These are phyloP conservation scores for Apis laboriosa DNA, from an alignment of 1,140 invertebrate genomes.

Conservation along the genomic window DNA sequence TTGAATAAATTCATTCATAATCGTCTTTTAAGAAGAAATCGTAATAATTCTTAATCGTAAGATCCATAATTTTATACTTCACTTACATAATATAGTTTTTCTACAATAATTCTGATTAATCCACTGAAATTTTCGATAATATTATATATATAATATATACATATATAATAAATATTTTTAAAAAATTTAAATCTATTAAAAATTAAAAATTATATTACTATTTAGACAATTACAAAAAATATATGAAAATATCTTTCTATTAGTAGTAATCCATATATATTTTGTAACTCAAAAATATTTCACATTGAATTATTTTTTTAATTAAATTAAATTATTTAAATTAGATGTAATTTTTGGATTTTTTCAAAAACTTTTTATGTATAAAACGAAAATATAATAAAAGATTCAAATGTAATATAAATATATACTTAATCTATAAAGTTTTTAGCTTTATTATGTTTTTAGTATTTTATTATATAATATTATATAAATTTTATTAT, in stretches of 20 bases:
- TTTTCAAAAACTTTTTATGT: conserved; percentile 6
- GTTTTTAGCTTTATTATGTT: neutral
- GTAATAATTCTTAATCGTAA: neutral
- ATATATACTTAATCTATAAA: neutral
- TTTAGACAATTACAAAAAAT: neutral
- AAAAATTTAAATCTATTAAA: no score
- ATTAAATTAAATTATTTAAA: neutral
- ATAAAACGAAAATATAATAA: neutral
- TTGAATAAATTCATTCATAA: neutral
- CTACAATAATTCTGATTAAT: no score
- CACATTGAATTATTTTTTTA: neutral
- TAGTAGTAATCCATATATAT: neutral
- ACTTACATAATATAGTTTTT: no score
- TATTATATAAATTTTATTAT: no score
- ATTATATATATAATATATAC: no score
- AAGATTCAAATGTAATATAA: neutral
- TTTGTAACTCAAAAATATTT: neutral
- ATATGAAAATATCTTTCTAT: neutral
- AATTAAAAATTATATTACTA: no score
- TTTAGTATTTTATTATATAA: neutral
- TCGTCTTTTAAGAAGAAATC: neutral
- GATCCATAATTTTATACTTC: no score
- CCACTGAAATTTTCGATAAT: no score
- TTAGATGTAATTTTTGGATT: no score
- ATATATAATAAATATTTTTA: no score